A percentile compares a stretch with the other conserved stretches of the same genome.
These are phyloP conservation scores for Cerastis leucographa DNA, from an alignment of 2,888 invertebrate genomes.

Conservation along the genomic window DNA sequence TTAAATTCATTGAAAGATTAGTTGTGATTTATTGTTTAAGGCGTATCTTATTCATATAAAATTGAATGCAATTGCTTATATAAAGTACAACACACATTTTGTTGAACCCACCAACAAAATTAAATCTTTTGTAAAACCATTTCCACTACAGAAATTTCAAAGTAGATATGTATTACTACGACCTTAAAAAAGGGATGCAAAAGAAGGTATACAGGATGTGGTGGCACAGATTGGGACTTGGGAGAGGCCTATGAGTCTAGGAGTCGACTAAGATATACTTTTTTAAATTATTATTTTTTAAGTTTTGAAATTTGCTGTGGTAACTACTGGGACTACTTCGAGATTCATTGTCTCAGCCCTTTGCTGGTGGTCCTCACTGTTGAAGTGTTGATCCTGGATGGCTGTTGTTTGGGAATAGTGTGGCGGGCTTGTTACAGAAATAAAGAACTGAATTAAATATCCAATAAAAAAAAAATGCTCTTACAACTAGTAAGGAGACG, in stretches of 20 bases:
- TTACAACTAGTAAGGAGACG: background rate
- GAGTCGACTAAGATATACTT: background rate
- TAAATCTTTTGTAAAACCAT: background rate
- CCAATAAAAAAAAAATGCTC: background rate
- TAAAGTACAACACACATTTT: background rate
- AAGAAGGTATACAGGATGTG: background rate
- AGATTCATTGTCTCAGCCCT: no score
- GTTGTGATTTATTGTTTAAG: background rate
- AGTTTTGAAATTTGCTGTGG: no score
- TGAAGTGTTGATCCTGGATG: no score
- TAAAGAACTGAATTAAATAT: no score
- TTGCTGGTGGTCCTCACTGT: no score
- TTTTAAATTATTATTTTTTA: no score
- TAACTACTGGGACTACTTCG: no score
- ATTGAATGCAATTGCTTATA: background rate
- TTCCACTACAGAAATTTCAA: background rate
- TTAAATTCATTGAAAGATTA: background rate
- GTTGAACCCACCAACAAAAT: background rate
- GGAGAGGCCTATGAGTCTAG: background rate
- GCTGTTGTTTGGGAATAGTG: no score
- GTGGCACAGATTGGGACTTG: background rate
- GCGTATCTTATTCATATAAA: background rate
- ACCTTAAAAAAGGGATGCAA: background rate
- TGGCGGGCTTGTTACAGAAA: no score
- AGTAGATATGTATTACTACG: background rate